Evolutionary conservation across 2,888 invertebrate genomes (phyloP).

Genomic region (Synergus japonicus): DNA sequence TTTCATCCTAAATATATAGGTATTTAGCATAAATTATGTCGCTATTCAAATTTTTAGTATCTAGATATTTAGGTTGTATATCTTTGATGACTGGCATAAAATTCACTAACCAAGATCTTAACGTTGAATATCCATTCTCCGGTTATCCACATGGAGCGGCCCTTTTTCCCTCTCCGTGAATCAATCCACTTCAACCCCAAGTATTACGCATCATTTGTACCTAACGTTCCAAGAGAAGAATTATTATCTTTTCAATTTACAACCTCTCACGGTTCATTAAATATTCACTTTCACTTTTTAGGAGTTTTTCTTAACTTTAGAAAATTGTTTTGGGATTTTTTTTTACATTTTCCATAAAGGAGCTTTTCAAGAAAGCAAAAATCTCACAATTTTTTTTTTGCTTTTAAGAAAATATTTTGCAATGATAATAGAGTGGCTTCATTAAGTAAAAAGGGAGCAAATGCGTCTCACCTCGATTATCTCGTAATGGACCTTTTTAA

Average conservation of each 20-base stretch:
- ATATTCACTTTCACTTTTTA: neutral
- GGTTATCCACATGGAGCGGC: neutral
- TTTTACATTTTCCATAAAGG: no score
- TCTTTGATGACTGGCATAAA: no score
- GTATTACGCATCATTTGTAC: neutral
- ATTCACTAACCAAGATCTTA: no score
- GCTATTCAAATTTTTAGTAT: no score
- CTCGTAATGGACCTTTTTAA: conserved; percentile 4
- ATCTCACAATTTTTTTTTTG: no score
- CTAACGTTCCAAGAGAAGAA: neutral
- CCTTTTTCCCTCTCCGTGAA: neutral
- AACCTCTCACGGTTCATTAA: neutral
- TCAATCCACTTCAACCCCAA: neutral
- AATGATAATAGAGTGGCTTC: conserved; percentile 11
- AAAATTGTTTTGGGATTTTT: no score
- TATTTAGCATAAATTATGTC: no score
- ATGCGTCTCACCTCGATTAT: neutral
- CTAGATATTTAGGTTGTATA: no score
- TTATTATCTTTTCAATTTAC: neutral
- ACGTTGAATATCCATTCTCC: no score
- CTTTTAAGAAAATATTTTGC: neutral
- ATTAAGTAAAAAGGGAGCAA: conserved; percentile 20
- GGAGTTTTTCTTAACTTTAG: no score
- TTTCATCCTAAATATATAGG: no score
- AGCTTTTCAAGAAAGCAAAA: neutral